phyloP scores from a whole-genome alignment of 2,888 invertebrate genomes.

The Chrysomela aeneicollis region DNA sequence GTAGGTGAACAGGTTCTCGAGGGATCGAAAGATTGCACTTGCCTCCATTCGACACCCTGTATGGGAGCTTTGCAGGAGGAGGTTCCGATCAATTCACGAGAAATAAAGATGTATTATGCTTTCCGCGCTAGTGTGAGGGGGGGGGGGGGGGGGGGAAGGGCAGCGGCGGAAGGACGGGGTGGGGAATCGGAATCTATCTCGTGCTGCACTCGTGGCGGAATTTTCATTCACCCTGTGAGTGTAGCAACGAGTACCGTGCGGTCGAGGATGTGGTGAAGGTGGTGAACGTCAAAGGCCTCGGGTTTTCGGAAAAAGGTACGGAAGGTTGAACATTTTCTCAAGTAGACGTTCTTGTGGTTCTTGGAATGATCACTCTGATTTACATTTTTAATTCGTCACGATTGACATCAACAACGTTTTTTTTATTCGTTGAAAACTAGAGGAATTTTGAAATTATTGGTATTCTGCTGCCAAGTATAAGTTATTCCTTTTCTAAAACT shows the following conservation, averaged over 20 bases:
- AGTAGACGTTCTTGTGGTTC: no score
- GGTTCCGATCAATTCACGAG: slow-evolving; percentile 23
- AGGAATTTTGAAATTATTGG: no score
- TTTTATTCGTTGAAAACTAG: no score
- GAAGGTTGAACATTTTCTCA: not conserved
- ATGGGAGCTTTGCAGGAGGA: not conserved
- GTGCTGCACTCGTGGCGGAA: slow-evolving; percentile 21
- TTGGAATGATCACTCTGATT: no score
- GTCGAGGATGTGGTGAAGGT: slow-evolving; percentile 13
- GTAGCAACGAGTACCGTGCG: slow-evolving; percentile 1
- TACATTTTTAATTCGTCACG: no score
- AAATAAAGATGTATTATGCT: slow-evolving; percentile 35
- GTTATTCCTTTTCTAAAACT: no score
- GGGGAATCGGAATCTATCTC: slow-evolving; percentile 32
- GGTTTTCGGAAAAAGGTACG: slow-evolving; percentile 13
- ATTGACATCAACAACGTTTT: no score
- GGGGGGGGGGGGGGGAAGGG: slow-evolving; percentile 35
- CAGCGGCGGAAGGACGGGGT: slow-evolving; percentile 28
- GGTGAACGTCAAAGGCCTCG: slow-evolving; percentile 10
- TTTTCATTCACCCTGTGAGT: slow-evolving; percentile 7
- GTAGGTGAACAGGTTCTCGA: no score
- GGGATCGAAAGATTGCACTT: no score
- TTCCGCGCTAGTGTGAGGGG: slow-evolving; percentile 21
- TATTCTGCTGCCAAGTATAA: no score
- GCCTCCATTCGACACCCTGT: not conserved